Percentiles rank a stretch among this genome's conserved stretches.
phyloP scores from a whole-genome alignment of 2,113 vertebrate genomes.

The Sardina pilchardus region DNA sequence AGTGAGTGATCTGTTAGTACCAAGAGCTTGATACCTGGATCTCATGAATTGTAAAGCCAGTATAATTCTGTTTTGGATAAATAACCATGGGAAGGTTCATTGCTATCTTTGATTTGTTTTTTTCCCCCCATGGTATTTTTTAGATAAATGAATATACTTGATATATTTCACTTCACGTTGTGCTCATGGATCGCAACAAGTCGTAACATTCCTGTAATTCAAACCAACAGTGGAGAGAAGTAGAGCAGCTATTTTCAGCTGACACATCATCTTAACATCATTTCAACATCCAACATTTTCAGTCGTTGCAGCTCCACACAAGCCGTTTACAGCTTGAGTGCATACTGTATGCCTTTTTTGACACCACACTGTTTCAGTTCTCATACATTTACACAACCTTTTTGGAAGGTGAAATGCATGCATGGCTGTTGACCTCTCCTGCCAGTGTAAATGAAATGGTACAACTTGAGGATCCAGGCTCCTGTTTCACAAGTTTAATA shows the following conservation, averaged over 20 bases:
- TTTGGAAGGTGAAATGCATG: not conserved
- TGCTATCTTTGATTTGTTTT: not conserved
- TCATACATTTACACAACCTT: not conserved
- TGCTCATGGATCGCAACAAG: not conserved
- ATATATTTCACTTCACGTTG: not conserved
- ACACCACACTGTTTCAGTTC: not conserved
- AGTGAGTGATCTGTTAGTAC: not conserved
- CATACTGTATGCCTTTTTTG: not conserved
- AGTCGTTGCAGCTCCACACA: not conserved
- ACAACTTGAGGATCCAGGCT: not conserved
- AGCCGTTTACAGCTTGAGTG: not conserved
- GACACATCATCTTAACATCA: too few relatives aligned
- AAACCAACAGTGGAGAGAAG: conserved; percentile 13
- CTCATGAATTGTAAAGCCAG: not conserved
- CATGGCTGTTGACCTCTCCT: not conserved
- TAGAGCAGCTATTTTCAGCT: conserved; percentile 31
- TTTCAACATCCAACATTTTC: not conserved
- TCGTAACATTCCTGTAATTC: conserved; percentile 21
- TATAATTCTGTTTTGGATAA: not conserved
- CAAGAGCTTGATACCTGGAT: not conserved
- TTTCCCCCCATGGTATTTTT: not conserved
- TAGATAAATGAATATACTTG: not conserved
- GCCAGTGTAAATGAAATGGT: not conserved
- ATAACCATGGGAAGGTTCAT: not conserved
- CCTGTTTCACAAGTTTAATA: not conserved